A percentile compares a stretch with the other conserved stretches of the same genome.
phyloP scores from a whole-genome alignment of 2,797 vertebrate species.

The Anolis apletophallus region DNA sequence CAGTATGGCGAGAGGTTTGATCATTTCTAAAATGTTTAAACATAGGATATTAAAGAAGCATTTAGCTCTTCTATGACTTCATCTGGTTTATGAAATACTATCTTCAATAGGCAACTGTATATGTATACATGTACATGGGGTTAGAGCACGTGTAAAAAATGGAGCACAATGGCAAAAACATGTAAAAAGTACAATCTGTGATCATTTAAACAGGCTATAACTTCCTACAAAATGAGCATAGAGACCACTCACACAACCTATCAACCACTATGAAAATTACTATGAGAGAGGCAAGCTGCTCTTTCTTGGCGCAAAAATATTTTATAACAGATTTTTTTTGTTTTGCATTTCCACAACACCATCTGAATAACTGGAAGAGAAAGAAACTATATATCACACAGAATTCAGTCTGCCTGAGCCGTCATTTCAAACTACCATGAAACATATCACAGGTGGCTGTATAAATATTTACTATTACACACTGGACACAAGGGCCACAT shows the following conservation, averaged over 20 bases:
- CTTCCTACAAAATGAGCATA: slow-evolving; percentile 2
- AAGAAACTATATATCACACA: slow-evolving; percentile 44
- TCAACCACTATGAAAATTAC: neutral
- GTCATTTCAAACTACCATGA: slow-evolving; percentile 48
- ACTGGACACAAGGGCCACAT: slow-evolving; percentile 46
- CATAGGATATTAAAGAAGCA: neutral
- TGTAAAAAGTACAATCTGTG: neutral
- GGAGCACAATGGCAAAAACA: neutral
- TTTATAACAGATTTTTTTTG: slow-evolving; percentile 4
- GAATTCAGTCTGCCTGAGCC: slow-evolving; percentile 62
- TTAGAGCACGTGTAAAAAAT: neutral
- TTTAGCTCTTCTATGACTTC: neutral
- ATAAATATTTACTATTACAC: slow-evolving; percentile 75
- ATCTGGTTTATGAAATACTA: neutral
- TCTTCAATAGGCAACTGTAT: neutral
- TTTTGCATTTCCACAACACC: slow-evolving; percentile 9
- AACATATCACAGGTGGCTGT: slow-evolving; percentile 53
- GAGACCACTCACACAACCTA: neutral
- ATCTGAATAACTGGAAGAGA: slow-evolving; percentile 32
- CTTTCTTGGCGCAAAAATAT: slow-evolving; percentile 20
- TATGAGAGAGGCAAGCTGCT: slow-evolving; percentile 32
- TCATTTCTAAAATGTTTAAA: slow-evolving; percentile 20
- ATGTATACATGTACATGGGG: neutral
- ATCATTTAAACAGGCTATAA: neutral
- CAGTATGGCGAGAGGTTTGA: slow-evolving; percentile 24